A percentile compares a stretch with the other conserved stretches of the same genome.
These are phyloP conservation scores for Apteryx mantelli DNA, from an alignment of 2,113 vertebrate genomes.

Conservation along the genomic window DNA sequence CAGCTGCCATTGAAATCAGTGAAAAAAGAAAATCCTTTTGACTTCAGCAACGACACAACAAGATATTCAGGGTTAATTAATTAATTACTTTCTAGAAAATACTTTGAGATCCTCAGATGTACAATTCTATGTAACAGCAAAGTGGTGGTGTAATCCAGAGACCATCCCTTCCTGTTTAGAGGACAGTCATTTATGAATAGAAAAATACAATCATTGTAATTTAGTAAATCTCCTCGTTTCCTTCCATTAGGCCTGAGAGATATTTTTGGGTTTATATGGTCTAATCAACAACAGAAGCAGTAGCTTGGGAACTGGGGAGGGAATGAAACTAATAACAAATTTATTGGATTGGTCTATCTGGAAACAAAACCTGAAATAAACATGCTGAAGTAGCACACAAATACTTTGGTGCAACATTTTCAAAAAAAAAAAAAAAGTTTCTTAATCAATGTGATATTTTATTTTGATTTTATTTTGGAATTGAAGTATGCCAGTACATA, in stretches of 20 bases:
- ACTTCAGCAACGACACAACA: background rate
- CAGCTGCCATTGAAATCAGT: constrained; percentile 22
- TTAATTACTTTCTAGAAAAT: background rate
- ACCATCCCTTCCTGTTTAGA: background rate
- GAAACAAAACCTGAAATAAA: background rate
- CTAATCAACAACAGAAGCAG: background rate
- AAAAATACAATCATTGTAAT: background rate
- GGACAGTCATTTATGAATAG: background rate
- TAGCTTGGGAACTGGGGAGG: background rate
- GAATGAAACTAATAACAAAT: background rate
- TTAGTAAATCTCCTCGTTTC: background rate
- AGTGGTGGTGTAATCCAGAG: background rate
- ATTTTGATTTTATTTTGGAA: background rate
- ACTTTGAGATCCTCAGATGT: background rate
- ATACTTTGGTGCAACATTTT: background rate
- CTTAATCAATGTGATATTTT: background rate
- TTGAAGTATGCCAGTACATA: background rate
- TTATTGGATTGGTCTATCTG: background rate
- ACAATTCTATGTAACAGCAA: background rate
- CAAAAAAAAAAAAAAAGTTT: background rate
- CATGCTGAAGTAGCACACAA: background rate
- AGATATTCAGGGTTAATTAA: background rate
- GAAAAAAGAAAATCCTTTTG: background rate
- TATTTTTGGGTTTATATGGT: background rate
- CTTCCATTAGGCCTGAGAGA: background rate